phyloP scores from a whole-genome alignment of 2,888 invertebrate genomes.

The Cantharis rufa region DNA sequence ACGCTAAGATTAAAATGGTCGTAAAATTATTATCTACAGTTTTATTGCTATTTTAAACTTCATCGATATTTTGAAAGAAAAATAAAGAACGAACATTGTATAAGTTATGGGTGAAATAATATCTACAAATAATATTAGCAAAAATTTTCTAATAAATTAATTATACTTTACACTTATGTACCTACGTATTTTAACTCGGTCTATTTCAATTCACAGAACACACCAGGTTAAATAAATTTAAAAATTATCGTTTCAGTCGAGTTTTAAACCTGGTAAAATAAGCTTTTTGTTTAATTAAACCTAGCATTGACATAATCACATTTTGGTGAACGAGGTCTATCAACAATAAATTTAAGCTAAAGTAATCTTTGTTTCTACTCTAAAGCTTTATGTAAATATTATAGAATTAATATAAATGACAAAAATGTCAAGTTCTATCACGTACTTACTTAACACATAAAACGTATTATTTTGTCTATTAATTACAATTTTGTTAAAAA shows the following conservation, averaged over 20 bases:
- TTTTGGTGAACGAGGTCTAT: slow-evolving; percentile 10
- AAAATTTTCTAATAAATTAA: background rate
- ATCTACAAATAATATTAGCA: background rate
- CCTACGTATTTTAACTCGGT: background rate
- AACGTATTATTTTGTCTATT: slow-evolving; percentile 10
- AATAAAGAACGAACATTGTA: background rate
- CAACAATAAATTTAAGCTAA: slow-evolving; percentile 8
- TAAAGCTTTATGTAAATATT: slow-evolving; percentile 24
- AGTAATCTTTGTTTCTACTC: slow-evolving; percentile 7
- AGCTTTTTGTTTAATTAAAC: background rate
- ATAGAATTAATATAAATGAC: slow-evolving; percentile 11
- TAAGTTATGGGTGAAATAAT: background rate
- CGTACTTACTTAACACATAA: slow-evolving; percentile 15
- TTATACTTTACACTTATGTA: background rate
- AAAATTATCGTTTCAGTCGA: background rate
- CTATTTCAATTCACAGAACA: background rate
- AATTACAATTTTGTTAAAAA: slow-evolving; percentile 12
- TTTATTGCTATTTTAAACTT: background rate
- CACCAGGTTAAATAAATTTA: background rate
- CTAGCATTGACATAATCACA: background rate
- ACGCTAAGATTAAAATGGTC: background rate
- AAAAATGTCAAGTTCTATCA: slow-evolving; percentile 3
- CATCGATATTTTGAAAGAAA: background rate
- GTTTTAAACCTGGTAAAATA: background rate
- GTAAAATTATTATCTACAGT: background rate